Percentiles rank a stretch among this genome's conserved stretches.
These are phyloP conservation scores for Megalops cyprinoides DNA, from an alignment of 2,797 vertebrate species.

Conservation along the genomic window DNA sequence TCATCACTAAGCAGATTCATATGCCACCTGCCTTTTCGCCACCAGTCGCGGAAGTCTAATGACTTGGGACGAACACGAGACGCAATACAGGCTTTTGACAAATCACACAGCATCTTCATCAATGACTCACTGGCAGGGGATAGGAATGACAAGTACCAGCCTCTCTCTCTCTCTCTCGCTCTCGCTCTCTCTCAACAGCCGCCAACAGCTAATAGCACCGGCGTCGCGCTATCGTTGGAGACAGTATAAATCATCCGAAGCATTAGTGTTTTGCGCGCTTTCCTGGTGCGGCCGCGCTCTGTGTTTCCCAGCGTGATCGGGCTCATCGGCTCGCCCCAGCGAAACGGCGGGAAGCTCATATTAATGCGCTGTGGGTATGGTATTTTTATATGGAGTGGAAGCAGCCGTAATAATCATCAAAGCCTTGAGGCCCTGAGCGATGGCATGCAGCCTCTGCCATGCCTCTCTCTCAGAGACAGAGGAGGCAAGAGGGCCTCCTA, in stretches of 20 bases:
- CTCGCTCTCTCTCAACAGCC: not conserved
- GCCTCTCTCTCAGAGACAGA: constrained; percentile 14
- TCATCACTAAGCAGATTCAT: too few species aligned
- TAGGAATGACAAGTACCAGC: not conserved
- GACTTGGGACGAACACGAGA: not conserved
- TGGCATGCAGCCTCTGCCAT: constrained; percentile 36
- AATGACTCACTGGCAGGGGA: not conserved
- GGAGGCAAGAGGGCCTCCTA: constrained; percentile 48
- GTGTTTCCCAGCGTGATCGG: not conserved
- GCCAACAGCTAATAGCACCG: not conserved
- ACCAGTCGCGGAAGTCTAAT: not conserved
- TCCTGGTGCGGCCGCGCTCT: not conserved
- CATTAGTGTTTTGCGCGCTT: not conserved
- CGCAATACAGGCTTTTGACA: not conserved
- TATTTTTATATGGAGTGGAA: constrained; percentile 16
- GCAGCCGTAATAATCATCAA: constrained; percentile 41
- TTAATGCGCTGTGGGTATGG: constrained; percentile 38
- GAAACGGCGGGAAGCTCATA: not conserved
- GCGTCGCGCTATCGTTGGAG: not conserved
- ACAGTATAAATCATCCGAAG: not conserved
- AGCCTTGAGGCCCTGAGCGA: constrained; percentile 41
- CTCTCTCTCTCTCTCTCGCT: not conserved
- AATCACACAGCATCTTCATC: not conserved
- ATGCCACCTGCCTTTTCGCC: not conserved
- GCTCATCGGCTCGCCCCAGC: not conserved